Base-by-base conservation (phyloP, 2,888 invertebrate genomes). In the Clepsis dumicolana region DNA sequence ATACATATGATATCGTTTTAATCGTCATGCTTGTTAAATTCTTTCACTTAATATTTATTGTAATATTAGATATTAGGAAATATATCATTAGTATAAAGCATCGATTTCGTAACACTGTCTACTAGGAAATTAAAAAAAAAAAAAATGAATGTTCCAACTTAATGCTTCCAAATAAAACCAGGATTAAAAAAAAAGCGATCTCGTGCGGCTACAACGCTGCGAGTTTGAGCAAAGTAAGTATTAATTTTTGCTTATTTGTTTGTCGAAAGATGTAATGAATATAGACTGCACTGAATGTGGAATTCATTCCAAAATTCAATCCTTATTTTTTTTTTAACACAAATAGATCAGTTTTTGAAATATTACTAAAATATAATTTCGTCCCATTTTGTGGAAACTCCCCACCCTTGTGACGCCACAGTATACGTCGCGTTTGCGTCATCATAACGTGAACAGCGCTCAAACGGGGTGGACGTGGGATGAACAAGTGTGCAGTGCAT, bases 391-490 rank as follows among this genome's bases (percentile, higher is more conserved):
- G 60, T 72, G 73, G 73, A 74, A 71, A 72, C 69, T 78, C 72
- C 74, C 73, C 76, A 75, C 75, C 78, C 75, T 79, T 82, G 87
- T 91, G 91, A 90, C 90, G 91, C 86, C 87, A 88, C 88, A 80
- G 80, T 75, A 74, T 77, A 81, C 85, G 88, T 82, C 83, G 82
- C 82, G 73, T 88, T 81, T 91, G 93, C 92, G 93, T 93, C 93
- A 93, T 93, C 93, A 93, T 80, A 88, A 76, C 80, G 81, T 81
- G 77, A 80, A 85, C 86, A 87, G 81, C 87, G 81, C 83, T 90
- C 90, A 90, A 89, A 89, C 89, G 75, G 87, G 88, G 87, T 84
- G 90, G 88, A 88, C 89, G 88, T 89, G 88, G 82, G 80, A 87
- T 87, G 88, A 80, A 72, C 81, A 76, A 76, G 75, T 80, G 81